Percentiles rank a stretch among this genome's conserved stretches.
Conservation (phyloP, 1,140 invertebrate genomes). For the Adelges cooleyi region DNA sequence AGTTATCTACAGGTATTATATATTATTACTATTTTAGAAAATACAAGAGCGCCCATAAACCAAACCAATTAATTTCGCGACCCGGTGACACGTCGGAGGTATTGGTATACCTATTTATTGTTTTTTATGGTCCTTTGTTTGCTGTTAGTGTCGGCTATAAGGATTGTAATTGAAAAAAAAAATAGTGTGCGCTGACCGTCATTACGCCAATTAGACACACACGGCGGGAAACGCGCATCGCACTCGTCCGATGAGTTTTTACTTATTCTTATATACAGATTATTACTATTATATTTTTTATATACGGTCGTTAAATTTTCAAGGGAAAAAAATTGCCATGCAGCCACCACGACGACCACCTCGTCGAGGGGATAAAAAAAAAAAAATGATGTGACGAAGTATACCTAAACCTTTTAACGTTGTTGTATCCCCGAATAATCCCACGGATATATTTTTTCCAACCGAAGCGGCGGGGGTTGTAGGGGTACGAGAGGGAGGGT, state of each 20-base stretch:
- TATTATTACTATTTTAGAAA: conserved; percentile 1
- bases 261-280: no score
- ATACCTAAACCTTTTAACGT: not conserved
- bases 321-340: no score
- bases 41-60: conserved; percentile 3
- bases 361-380: no score
- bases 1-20: not conserved
- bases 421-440: conserved; percentile 18
- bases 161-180: conserved; percentile 3
- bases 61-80: conserved; percentile 23
- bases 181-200: not conserved
- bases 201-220: conserved; percentile 10
- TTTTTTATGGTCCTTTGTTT: conserved; percentile 26
- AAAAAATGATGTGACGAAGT: conserved; percentile 6
- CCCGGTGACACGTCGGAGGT: not conserved
- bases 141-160: conserved; percentile 13
- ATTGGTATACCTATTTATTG: not conserved
- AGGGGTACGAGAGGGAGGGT: no score
- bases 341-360: no score
- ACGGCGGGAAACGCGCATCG: no score
- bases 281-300: no score
- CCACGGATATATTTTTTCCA: not conserved
- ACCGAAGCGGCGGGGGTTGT: no score
- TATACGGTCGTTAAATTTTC: no score
- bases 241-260: no score